Evolutionary conservation across 2,113 vertebrate genomes (phyloP).

Genomic region (Eidolon helvum): DNA sequence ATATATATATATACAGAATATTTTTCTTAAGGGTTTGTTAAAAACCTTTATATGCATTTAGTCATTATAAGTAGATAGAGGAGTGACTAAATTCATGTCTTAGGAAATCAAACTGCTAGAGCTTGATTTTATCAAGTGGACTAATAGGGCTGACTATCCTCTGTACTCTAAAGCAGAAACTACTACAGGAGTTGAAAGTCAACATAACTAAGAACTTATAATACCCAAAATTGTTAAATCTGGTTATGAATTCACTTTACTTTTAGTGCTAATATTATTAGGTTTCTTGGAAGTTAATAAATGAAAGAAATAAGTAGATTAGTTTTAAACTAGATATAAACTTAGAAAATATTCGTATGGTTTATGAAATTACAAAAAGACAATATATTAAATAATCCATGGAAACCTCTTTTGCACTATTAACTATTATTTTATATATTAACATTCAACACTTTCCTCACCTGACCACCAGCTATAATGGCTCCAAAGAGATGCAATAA

Average conservation of each 20-base stretch:
- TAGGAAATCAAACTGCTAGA: background rate
- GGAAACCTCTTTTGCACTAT: background rate
- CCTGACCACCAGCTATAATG: slow-evolving; percentile 96
- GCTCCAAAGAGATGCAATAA: slow-evolving; percentile 97
- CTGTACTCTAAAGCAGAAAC: background rate
- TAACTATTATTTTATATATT: slow-evolving; percentile 24
- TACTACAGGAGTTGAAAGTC: background rate
- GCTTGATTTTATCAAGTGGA: background rate
- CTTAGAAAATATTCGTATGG: background rate
- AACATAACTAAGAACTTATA: background rate
- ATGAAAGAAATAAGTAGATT: background rate
- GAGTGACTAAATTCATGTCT: background rate
- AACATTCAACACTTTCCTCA: slow-evolving; percentile 78
- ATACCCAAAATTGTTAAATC: background rate
- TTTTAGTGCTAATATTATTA: slow-evolving; percentile 7
- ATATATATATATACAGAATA: background rate
- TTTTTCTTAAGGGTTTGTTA: background rate
- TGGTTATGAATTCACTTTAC: slow-evolving; percentile 4
- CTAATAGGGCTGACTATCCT: background rate
- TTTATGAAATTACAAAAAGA: slow-evolving; percentile 35
- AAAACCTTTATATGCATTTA: background rate
- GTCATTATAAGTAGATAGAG: background rate
- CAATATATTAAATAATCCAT: slow-evolving; percentile 3
- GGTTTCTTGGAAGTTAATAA: slow-evolving; percentile 24
- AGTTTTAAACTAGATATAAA: slow-evolving; percentile 48